phyloP scores from a whole-genome alignment of 2,113 vertebrate genomes.

The Verasper variegatus region DNA sequence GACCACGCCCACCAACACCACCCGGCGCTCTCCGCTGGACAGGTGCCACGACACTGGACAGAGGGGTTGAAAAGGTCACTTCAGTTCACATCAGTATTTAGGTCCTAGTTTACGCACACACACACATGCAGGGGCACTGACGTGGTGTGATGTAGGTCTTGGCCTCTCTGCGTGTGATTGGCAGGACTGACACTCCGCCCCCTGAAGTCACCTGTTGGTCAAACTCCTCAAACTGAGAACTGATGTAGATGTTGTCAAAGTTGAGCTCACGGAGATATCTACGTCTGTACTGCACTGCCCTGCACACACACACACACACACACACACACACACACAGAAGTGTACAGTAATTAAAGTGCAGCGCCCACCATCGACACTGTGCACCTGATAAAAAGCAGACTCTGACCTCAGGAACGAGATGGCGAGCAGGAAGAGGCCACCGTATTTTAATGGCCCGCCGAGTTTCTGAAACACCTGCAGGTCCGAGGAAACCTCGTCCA shows the following conservation, averaged over 20 bases:
- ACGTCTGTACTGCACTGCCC: constrained; percentile 83
- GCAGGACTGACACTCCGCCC: constrained; percentile 82
- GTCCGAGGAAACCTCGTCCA: constrained; percentile 72
- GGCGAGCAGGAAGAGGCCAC: constrained; percentile 75
- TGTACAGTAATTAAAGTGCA: background rate
- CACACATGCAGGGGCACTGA: constrained; percentile 66
- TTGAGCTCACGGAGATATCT: constrained; percentile 81
- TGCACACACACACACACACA: constrained; percentile 60
- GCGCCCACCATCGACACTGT: background rate
- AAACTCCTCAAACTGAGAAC: constrained; percentile 78
- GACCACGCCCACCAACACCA: constrained; percentile 57
- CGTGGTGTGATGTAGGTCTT: constrained; percentile 84
- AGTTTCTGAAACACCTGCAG: constrained; percentile 58
- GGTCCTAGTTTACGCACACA: background rate
- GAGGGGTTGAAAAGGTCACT: background rate
- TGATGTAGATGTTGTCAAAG: constrained; percentile 92
- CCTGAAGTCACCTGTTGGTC: constrained; percentile 70
- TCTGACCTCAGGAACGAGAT: constrained; percentile 83
- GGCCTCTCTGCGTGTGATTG: constrained; percentile 81
- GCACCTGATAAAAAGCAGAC: background rate
- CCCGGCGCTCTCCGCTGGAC: constrained; percentile 65
- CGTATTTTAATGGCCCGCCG: constrained; percentile 74
- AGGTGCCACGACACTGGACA: constrained; percentile 74
- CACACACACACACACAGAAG: background rate
- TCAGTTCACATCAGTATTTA: background rate